These are phyloP conservation scores for Sphaerophoria rueppellii DNA, from an alignment of 2,888 invertebrate species.

Conservation along the genomic window DNA sequence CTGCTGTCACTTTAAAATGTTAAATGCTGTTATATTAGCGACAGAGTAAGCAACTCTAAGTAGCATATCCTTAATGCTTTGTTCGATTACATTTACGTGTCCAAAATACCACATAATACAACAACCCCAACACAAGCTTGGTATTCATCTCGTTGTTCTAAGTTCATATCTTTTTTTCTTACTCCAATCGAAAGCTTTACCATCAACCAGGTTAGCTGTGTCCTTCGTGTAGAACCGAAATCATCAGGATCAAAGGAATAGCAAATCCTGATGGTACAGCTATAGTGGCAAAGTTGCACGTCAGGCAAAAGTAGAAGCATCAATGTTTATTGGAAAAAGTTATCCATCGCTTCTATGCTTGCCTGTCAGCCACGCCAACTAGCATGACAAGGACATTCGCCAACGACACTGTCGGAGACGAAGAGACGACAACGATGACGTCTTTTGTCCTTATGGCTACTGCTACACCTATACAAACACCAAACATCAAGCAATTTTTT, in stretches of 20 bases:
- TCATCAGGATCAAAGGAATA: slow-evolving; percentile 36
- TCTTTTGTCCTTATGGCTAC: slow-evolving; percentile 45
- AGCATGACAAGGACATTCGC: slow-evolving; percentile 32
- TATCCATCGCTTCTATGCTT: slow-evolving; percentile 2
- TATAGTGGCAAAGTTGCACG: too few species aligned
- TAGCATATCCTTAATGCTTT: slow-evolving; percentile 63
- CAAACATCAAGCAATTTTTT: not conserved
- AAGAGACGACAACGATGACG: slow-evolving; percentile 9
- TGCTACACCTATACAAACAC: slow-evolving; percentile 39
- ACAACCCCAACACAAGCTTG: slow-evolving; percentile 37
- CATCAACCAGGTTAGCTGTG: not conserved
- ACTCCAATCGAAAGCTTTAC: slow-evolving; percentile 39
- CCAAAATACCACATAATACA: slow-evolving; percentile 66
- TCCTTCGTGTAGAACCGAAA: slow-evolving; percentile 19
- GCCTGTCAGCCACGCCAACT: slow-evolving; percentile 21
- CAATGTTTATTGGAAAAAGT: too few species aligned
- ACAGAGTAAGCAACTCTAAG: slow-evolving; percentile 46
- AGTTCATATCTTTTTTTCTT: slow-evolving; percentile 18
- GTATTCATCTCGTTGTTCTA: not conserved
- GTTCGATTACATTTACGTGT: slow-evolving; percentile 67
- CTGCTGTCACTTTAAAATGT: slow-evolving; percentile 62
- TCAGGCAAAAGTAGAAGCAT: too few species aligned
- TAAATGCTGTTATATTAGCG: slow-evolving; percentile 58
- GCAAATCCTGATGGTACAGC: not conserved
- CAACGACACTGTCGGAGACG: too few species aligned